Evolutionary conservation across 2,888 invertebrate species (phyloP).

Genomic region (Tyria jacobaeae): DNA sequence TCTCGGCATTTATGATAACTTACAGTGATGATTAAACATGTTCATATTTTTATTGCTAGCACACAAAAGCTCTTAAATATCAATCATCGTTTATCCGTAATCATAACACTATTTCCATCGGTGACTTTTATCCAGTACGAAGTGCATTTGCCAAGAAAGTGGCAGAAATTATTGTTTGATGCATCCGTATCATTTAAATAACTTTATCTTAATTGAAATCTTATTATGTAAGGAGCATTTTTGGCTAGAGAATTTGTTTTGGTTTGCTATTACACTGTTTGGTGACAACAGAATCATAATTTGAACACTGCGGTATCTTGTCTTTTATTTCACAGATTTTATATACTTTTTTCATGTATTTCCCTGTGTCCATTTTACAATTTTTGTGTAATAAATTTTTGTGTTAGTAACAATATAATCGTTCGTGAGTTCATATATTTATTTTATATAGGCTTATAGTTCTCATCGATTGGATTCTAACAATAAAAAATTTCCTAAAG

Average conservation of each 20-base stretch:
- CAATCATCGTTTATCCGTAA: conserved; percentile 59
- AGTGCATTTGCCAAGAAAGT: conserved; percentile 70
- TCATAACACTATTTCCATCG: conserved; percentile 55
- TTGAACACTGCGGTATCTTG: conserved; percentile 1
- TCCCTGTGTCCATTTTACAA: neutral
- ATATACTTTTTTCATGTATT: neutral
- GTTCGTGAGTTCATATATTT: too few relatives aligned
- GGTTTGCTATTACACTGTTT: conserved; percentile 19
- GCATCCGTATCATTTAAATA: conserved; percentile 71
- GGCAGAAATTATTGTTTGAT: conserved; percentile 68
- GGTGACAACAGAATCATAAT: conserved; percentile 2
- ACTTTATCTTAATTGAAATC: conserved; percentile 74
- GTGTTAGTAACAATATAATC: neutral
- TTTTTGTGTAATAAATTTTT: neutral
- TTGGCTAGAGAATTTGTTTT: conserved; percentile 32
- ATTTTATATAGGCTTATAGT: too few relatives aligned
- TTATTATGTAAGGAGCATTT: conserved; percentile 51
- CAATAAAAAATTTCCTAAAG: too few relatives aligned
- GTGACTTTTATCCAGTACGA: conserved; percentile 45
- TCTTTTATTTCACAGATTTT: neutral
- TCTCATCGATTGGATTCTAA: too few relatives aligned
- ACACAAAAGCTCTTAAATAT: conserved; percentile 47
- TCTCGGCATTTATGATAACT: too few relatives aligned
- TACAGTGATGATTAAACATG: too few relatives aligned
- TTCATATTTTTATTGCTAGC: conserved; percentile 7